phyloP scores from a whole-genome alignment of 2,888 invertebrate genomes.

The Ashinkailepas kermadecensis region DNA sequence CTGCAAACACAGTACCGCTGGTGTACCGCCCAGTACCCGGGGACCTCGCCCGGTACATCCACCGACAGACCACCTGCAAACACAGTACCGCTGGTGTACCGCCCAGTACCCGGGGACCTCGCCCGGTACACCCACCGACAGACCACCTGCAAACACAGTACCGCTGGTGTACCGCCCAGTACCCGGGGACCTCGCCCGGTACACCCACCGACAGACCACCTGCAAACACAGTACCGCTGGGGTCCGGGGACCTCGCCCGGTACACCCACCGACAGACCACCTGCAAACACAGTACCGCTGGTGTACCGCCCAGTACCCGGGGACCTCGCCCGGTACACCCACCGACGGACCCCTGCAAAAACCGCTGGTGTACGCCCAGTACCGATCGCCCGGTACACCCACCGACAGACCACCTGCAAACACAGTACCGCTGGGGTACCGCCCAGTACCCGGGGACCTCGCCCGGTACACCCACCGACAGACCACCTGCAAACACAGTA shows the following conservation, averaged over 20 bases:
- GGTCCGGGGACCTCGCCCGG: no score
- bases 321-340: constrained; percentile 58
- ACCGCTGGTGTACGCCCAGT: constrained; percentile 49
- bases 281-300: no score
- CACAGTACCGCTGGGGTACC: no score
- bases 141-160: constrained; percentile 27
- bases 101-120: constrained; percentile 48
- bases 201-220: no score
- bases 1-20: constrained; percentile 52
- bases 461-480: constrained; percentile 60
- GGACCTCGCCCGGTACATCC: constrained; percentile 58
- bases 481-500: constrained; percentile 32
- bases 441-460: constrained; percentile 54
- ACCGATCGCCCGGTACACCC: constrained; percentile 58
- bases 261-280: no score
- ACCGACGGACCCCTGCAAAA: constrained; percentile 47
- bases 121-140: constrained; percentile 60
- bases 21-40: no score
- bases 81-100: no score
- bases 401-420: constrained; percentile 48
- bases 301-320: constrained; percentile 53
- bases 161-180: no score
- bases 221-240: no score
- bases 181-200: no score
- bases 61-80: constrained; percentile 47